phyloP scores from a whole-genome alignment of 2,888 invertebrate species.

The Amphipoea lucens region DNA sequence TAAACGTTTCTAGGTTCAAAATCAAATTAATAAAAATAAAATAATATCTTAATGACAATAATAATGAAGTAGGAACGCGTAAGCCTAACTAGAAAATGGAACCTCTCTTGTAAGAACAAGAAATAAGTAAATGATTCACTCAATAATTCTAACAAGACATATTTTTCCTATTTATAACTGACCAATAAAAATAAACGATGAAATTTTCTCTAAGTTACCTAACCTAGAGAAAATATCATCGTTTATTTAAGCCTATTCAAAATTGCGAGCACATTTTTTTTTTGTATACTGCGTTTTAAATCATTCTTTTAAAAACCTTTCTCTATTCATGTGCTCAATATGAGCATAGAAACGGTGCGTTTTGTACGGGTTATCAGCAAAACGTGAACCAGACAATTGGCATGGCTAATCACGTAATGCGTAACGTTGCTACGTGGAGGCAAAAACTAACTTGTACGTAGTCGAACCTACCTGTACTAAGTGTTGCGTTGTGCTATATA shows the following conservation, averaged over 20 bases:
- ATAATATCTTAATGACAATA: background rate
- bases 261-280: background rate
- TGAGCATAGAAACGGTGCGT: constrained; percentile 39
- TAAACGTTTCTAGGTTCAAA: constrained; percentile 1
- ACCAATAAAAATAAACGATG: background rate
- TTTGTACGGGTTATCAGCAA: constrained; percentile 60
- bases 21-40: background rate
- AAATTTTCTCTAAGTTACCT: no score
- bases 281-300: constrained; percentile 23
- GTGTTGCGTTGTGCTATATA: constrained; percentile 54
- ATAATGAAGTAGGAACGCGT: background rate
- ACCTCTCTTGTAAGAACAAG: constrained; percentile 7
- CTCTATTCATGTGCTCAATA: constrained; percentile 19
- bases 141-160: background rate
- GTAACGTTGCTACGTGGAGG: constrained; percentile 61
- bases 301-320: constrained; percentile 30
- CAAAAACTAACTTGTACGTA: constrained; percentile 47
- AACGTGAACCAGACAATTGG: constrained; percentile 63
- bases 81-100: background rate
- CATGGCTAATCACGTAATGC: constrained; percentile 65
- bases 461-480: constrained; percentile 45
- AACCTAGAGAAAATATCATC: background rate
- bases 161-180: background rate
- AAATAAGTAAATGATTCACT: background rate
- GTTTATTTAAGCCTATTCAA: background rate